phyloP scores from a whole-genome alignment of 2,797 vertebrate species.

The Gila robusta region DNA sequence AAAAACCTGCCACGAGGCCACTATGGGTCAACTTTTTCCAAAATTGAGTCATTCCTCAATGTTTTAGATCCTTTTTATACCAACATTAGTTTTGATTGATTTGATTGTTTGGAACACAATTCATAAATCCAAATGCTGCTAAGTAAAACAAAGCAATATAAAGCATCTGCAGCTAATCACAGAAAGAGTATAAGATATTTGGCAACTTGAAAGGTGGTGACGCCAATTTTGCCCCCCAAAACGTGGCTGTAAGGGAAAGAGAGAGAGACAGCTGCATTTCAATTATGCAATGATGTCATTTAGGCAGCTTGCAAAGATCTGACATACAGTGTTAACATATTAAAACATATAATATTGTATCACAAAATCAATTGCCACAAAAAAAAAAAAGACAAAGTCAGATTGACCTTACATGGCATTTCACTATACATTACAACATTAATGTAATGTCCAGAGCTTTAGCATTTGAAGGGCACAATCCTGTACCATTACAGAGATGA shows the following conservation, averaged over 20 bases:
- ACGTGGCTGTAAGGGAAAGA: constrained; percentile 15
- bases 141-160: background rate
- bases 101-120: background rate
- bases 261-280: constrained; percentile 49
- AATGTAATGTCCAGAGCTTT: background rate
- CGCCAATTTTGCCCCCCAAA: constrained; percentile 19
- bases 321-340: background rate
- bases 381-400: background rate
- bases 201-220: background rate
- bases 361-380: background rate
- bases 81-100: background rate
- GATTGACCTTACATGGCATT: background rate
- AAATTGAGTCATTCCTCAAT: background rate
- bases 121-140: background rate
- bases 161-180: background rate
- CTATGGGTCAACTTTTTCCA: constrained; percentile 2
- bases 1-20: constrained; percentile 28
- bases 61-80: background rate
- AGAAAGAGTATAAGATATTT: background rate
- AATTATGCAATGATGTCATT: constrained; percentile 49
- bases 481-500: background rate
- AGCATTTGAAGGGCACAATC: background rate
- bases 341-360: background rate
- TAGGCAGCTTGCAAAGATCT: constrained; percentile 38
- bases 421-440: background rate